Base-by-base conservation (phyloP, 2,797 vertebrate genomes). In the Poeciliopsis presidionis region DNA sequence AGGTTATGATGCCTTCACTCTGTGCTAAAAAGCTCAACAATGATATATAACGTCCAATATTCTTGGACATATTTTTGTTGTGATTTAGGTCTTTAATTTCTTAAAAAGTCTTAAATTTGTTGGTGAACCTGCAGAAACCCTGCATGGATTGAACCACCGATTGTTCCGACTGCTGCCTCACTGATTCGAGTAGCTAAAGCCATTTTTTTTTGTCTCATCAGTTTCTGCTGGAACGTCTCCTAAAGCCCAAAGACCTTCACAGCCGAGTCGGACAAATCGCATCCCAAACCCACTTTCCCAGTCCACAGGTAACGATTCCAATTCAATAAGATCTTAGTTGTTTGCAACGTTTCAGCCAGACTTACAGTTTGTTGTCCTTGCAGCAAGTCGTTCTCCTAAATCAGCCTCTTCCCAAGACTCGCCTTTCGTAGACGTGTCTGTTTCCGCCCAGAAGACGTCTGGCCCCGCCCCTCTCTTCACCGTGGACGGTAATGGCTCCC, bases 361-460 rank as follows among this genome's bases (percentile, higher is more conserved):
- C 14, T 36, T 49, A 25, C 8, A 12, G n/a, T 76, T 55, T 67
- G 65, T 2, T 16, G 5, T 82, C 63, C 28, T 80, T 81, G n/a
- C 84, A 95, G 94, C 92, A n/a, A 49, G 90, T 77, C 94, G 94
- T 71, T 95, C 94, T 72, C 94, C 93, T 65, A 95, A 94, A 89
- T 93, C 93, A 65, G 91, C 79, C 77, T 86, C 93, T 84, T 90
- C 89, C 79, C 93, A 95, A 81, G 94, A 95, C 86, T 76, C 86
- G 28, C 91, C 92, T 84, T 95, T 92, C 83, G 80, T 95, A 81
- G 94, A 95, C 84, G 91, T 94, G 82, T 91, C 90, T 5, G 76
- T 94, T 81, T 91, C 93, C 22, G 33, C 80, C 8, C 91, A 91
- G 80, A 95, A 94, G 89, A 91, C 92, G 1, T 90, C 94, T 73